Percentiles rank a stretch among this genome's conserved stretches.
Evolutionary conservation across 2,797 vertebrate genomes (phyloP).

Genomic region (Gymnoscopelus microlampas): DNA sequence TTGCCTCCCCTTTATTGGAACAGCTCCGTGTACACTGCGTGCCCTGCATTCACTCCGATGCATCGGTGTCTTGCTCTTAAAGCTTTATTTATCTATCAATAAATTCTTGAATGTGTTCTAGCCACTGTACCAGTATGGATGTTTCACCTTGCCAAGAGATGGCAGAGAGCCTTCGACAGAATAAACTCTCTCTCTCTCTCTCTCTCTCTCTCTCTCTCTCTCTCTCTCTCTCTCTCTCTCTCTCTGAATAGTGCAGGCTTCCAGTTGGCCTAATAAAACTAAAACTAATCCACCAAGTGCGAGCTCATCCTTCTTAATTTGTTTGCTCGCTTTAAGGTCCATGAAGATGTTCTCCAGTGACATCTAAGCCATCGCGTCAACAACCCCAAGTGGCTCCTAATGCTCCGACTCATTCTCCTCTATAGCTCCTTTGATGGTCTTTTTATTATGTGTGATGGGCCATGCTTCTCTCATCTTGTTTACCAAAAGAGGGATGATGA

Average conservation of each 20-base stretch:
- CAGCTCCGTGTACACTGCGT: constrained; percentile 1
- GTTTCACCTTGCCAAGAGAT: constrained; percentile 16
- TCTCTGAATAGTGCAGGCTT: constrained; percentile 36
- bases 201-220: constrained; percentile 44
- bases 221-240: constrained; percentile 23
- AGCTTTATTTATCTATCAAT: constrained; percentile 11
- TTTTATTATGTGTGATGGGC: constrained; percentile 60
- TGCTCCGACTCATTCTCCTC: constrained; percentile 65
- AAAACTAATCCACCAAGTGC: constrained; percentile 78
- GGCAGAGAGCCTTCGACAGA: constrained; percentile 35
- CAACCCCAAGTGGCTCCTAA: constrained; percentile 77
- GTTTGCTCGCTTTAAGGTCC: constrained; percentile 71
- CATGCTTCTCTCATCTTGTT: constrained; percentile 60
- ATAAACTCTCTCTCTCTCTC: constrained; percentile 46
- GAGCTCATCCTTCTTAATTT: constrained; percentile 78
- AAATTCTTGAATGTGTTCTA: constrained; percentile 19
- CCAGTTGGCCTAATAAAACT: constrained; percentile 61
- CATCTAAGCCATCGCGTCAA: constrained; percentile 77
- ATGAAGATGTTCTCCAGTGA: constrained; percentile 74
- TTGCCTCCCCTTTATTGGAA: constrained; percentile 16
- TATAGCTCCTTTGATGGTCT: constrained; percentile 64
- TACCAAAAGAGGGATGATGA: constrained; percentile 53
- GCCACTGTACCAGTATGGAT: constrained; percentile 1
- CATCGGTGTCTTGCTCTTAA: neutral
- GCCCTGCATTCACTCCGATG: constrained; percentile 2